Conservation (phyloP, 2,797 vertebrate species). For the Muscicapa striata region DNA sequence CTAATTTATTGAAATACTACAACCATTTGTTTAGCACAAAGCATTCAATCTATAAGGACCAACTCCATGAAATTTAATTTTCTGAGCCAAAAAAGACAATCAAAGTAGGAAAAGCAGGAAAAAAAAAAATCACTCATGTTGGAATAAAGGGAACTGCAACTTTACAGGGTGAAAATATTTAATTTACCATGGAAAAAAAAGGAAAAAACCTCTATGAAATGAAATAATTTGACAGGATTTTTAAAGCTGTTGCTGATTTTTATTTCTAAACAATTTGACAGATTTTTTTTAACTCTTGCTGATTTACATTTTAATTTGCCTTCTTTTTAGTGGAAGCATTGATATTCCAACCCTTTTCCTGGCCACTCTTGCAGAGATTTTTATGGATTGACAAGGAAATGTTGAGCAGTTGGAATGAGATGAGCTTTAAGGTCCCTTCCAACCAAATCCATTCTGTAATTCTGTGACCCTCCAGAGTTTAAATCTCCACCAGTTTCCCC, state of each 20-base stretch:
- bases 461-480: neutral
- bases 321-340: neutral
- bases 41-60: conserved; percentile 57
- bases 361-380: neutral
- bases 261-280: neutral
- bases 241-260: neutral
- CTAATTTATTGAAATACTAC: conserved; percentile 61
- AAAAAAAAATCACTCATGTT: neutral
- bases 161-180: neutral
- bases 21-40: conserved; percentile 61
- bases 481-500: neutral
- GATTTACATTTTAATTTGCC: neutral
- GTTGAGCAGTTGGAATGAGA: neutral
- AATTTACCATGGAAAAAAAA: rapidly evolving
- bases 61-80: conserved; percentile 61
- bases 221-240: neutral
- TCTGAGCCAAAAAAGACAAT: conserved; percentile 23
- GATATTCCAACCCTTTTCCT: neutral
- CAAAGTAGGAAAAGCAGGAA: neutral
- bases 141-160: neutral
- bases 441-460: neutral
- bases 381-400: neutral
- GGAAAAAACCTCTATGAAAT: neutral
- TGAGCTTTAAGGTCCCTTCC: neutral
- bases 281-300: neutral